Evolutionary conservation across 2,797 vertebrate species (phyloP).

Genomic region (Eleutherodactylus coqui): DNA sequence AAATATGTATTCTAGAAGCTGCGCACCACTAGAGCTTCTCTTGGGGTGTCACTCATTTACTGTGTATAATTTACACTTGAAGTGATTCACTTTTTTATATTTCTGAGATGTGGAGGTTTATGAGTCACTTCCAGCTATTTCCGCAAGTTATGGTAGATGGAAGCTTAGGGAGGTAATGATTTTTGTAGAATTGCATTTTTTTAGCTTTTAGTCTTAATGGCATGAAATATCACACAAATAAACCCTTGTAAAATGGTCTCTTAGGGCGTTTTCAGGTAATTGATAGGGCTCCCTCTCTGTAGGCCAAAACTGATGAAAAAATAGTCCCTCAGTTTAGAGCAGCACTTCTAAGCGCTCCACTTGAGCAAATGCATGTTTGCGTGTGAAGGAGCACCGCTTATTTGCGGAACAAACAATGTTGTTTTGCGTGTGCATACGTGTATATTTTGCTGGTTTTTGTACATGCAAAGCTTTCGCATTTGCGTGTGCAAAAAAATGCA

Average conservation of each 20-base stretch:
- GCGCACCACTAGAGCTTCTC: neutral
- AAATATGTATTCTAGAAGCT: conserved; percentile 17
- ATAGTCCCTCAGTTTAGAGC: too few species aligned
- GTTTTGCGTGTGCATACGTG: too few species aligned
- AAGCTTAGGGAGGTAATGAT: conserved; percentile 8
- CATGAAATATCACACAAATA: neutral
- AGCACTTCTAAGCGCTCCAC: too few species aligned
- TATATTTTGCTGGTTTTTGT: too few species aligned
- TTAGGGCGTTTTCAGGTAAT: neutral
- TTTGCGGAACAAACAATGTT: too few species aligned
- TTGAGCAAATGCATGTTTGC: too few species aligned
- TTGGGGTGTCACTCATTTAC: conserved; percentile 14
- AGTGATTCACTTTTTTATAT: conserved; percentile 2
- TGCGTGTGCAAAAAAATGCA: too few species aligned
- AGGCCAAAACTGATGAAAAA: neutral
- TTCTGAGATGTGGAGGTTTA: conserved; percentile 19
- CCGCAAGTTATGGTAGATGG: neutral
- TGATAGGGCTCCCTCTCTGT: neutral
- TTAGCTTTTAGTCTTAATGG: neutral
- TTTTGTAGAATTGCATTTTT: conserved; percentile 20
- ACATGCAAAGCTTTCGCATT: too few species aligned
- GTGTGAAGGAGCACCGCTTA: too few species aligned
- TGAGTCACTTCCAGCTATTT: conserved; percentile 18
- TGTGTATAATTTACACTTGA: neutral
- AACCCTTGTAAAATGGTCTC: neutral